These are phyloP conservation scores for Oopsacas minuta DNA, from an alignment of 37 sponge, comb jelly and placozoan species.

Conservation along the genomic window DNA sequence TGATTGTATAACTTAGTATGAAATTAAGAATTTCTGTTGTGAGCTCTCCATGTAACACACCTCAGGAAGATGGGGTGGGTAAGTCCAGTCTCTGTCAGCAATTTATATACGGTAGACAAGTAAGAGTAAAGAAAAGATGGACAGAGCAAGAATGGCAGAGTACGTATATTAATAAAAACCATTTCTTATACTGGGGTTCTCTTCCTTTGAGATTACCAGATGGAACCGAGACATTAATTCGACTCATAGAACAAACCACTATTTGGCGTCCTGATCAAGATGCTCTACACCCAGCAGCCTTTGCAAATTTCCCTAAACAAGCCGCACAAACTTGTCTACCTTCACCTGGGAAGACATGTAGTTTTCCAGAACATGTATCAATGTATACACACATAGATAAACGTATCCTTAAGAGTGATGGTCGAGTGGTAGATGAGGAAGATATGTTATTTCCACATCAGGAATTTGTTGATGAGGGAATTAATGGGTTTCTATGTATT, in stretches of 20 bases:
- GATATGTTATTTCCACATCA: neutral
- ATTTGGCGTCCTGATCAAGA: neutral
- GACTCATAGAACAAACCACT: neutral
- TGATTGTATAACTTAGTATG: neutral
- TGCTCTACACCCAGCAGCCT: neutral
- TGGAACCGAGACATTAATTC: neutral
- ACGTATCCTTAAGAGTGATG: neutral
- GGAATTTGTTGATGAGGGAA: neutral
- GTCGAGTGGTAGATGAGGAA: neutral
- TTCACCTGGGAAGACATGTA: neutral
- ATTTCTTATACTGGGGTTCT: conserved; percentile 4
- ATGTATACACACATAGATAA: neutral
- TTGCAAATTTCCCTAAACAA: neutral
- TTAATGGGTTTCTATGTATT: neutral
- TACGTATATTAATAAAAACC: neutral
- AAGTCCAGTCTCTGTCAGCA: conserved; percentile 13
- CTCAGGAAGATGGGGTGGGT: neutral
- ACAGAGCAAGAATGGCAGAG: neutral
- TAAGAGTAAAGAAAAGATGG: neutral
- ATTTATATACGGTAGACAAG: neutral
- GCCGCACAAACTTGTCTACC: neutral
- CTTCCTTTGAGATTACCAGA: neutral
- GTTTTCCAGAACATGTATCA: neutral
- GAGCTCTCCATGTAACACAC: neutral
- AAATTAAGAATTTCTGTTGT: conserved; percentile 1